Evolutionary conservation across 2,888 invertebrate genomes (phyloP).

Genomic region (Reticulitermes lucifugus): DNA sequence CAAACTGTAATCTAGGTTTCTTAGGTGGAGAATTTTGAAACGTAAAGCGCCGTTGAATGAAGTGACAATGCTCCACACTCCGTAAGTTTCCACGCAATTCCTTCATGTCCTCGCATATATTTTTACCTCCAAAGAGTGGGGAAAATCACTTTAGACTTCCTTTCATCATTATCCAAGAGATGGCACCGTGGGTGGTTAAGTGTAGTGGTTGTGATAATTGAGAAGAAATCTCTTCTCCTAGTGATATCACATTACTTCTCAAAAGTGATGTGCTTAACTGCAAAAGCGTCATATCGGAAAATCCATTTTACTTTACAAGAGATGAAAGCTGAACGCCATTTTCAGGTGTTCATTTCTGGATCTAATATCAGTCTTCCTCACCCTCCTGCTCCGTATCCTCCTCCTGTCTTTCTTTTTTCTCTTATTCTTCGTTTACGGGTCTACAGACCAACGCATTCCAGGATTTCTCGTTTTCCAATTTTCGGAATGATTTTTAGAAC

Average conservation of each 20-base stretch:
- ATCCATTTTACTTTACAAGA: too few relatives aligned
- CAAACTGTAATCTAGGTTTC: too few relatives aligned
- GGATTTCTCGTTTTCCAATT: too few relatives aligned
- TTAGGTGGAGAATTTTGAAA: background rate
- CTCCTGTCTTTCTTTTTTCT: too few relatives aligned
- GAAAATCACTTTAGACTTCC: conserved; percentile 25
- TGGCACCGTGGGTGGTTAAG: conserved; percentile 22
- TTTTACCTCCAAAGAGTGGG: too few relatives aligned
- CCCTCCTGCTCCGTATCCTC: too few relatives aligned
- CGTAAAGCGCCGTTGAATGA: background rate
- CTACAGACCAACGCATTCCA: too few relatives aligned
- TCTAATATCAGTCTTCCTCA: too few relatives aligned
- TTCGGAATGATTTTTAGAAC: too few relatives aligned
- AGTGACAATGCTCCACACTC: background rate
- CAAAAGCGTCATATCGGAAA: background rate
- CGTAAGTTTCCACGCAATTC: background rate
- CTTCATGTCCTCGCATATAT: background rate
- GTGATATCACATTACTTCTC: background rate
- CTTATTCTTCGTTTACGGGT: too few relatives aligned
- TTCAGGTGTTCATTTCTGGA: too few relatives aligned
- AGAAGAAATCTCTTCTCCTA: conserved; percentile 3
- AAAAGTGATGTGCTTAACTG: background rate
- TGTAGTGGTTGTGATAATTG: conserved; percentile 9
- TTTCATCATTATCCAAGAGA: conserved; percentile 9
- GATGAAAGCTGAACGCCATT: too few relatives aligned